Conservation (phyloP, 1,140 invertebrate species). For the Hycleus cichorii region DNA sequence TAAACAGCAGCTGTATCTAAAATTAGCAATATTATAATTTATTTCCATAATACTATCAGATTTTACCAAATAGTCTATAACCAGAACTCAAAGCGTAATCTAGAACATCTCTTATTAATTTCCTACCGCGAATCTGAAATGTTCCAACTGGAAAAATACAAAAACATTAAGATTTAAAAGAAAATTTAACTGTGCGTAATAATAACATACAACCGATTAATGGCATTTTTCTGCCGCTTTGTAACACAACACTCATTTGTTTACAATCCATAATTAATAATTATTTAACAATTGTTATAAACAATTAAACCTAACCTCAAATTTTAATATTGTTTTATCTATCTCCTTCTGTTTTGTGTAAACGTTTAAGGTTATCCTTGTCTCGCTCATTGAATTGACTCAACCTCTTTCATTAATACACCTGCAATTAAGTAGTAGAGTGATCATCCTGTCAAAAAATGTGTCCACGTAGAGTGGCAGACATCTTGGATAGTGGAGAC, state of each 20-base stretch:
- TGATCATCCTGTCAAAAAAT: no score
- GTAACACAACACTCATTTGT: constrained; percentile 30
- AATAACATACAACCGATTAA: constrained; percentile 34
- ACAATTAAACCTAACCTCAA: neutral
- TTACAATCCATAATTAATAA: constrained; percentile 13
- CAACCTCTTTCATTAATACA: no score
- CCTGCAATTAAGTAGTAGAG: no score
- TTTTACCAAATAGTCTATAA: constrained; percentile 53
- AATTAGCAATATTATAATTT: constrained; percentile 11
- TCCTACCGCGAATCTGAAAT: constrained; percentile 41
- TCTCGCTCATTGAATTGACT: no score
- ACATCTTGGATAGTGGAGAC: no score
- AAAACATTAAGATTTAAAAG: neutral
- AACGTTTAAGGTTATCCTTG: no score
- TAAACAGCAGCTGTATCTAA: constrained; percentile 70
- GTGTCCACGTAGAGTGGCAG: no score
- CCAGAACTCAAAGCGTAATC: constrained; percentile 48
- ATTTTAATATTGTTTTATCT: no score
- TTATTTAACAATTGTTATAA: constrained; percentile 9
- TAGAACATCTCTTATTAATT: constrained; percentile 43
- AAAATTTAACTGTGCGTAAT: neutral
- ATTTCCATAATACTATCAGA: neutral
- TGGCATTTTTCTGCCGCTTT: constrained; percentile 31
- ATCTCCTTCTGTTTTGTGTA: no score
- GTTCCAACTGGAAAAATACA: constrained; percentile 47